phyloP scores from a whole-genome alignment of 2,797 vertebrate species.

The Neosilurus mollespiculum region DNA sequence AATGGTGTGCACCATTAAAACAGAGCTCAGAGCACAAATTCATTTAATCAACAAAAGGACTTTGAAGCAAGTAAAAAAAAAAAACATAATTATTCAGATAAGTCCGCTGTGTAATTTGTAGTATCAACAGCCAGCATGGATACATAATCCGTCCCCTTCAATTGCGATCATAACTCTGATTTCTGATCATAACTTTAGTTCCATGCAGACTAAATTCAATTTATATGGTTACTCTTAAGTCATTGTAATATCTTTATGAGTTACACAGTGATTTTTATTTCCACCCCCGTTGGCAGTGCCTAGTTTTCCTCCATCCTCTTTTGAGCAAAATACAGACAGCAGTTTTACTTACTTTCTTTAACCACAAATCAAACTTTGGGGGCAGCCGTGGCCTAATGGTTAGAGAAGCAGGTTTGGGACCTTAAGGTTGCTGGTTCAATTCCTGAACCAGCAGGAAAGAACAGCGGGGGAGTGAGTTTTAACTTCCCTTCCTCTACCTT shows the following conservation, averaged over 20 bases:
- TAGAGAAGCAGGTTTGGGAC: no score
- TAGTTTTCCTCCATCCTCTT: neutral
- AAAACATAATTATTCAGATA: neutral
- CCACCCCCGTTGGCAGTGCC: neutral
- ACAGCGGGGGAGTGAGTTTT: no score
- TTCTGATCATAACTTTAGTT: neutral
- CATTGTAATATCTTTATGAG: neutral
- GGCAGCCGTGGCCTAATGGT: no score
- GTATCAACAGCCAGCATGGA: neutral
- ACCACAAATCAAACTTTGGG: neutral
- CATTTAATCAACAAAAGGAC: neutral
- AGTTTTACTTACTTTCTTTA: neutral
- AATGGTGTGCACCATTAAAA: slow-evolving; percentile 6
- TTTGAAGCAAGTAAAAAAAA: neutral
- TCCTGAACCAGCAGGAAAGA: no score
- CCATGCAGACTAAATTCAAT: neutral
- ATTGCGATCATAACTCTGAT: neutral
- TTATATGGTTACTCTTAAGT: neutral
- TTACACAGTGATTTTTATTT: neutral
- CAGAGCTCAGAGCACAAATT: neutral
- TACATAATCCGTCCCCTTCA: neutral
- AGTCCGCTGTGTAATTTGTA: neutral
- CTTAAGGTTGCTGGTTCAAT: no score
- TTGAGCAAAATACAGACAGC: neutral
- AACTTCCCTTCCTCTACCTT: no score